Evolutionary conservation across 2,888 invertebrate species (phyloP), one percentile per base, ranked within the genome.

Genomic region (Phortica magna): DNA sequence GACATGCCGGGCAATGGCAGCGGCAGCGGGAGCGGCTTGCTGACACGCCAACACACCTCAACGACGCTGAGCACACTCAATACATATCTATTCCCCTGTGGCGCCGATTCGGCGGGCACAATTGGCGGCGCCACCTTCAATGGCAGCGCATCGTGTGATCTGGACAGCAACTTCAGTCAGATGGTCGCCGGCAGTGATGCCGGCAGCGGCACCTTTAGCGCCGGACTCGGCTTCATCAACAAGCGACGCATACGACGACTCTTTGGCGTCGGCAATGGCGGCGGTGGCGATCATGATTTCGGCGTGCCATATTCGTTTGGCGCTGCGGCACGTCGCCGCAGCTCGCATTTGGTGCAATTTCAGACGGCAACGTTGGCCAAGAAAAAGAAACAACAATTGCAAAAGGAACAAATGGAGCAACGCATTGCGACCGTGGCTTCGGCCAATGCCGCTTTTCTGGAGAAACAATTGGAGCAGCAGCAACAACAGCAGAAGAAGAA

Each of bases 21-120:
- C 75, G 73, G 61, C 9, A 57, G 53, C 41, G 48, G 17, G 31
- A 85, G 82, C 12, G 80, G 83, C n/a, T 86, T 85, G 72, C 77
- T 88, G 41, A 82, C 86, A 74, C 84, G 88, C 70, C 86, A 85
- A 68, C 83, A 82, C 78, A 91, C 91, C 43, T 90, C 91, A 57
- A 90, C 90, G 55, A 91, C 91, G 48, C 79, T 91, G 75, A 91
- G 90, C 83, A 91, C 91, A 31, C 83, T 91, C 39, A 91, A 91
- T 79, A 91, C 91, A 90, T 91, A 91, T 91, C 91, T 91, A 12
- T 91, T 91, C 76, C 91, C 91, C 59, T 89, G 90, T 71, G 87
- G 89, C n/a, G 84, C 87, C 79, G 89, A 87, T 41, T 88, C 88
- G 7, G 83, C 86, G 5, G 89, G 89, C 80, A 87, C 87, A 70